Conservation (phyloP, 2,797 vertebrate genomes). For the Hybognathus amarus region DNA sequence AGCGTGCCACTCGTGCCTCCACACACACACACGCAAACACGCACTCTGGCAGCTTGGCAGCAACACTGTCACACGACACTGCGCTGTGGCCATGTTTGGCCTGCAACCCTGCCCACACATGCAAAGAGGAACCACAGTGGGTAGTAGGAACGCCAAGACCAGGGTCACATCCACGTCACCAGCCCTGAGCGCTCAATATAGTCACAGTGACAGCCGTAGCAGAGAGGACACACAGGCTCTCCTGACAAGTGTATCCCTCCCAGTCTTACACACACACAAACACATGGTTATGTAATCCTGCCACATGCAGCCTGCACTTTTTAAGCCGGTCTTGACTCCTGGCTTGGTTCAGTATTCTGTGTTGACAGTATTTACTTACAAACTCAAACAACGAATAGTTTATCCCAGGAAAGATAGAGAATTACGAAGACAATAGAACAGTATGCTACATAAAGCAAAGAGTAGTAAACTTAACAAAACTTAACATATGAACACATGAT, state of each 20-base stretch:
- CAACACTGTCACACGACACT: slow-evolving; percentile 56
- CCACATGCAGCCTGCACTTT: slow-evolving; percentile 43
- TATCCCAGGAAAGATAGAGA: neutral
- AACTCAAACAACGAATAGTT: slow-evolving; percentile 14
- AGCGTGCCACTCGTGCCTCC: slow-evolving; percentile 57
- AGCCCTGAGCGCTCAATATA: slow-evolving; percentile 50
- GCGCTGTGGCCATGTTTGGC: slow-evolving; percentile 56
- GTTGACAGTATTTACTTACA: slow-evolving; percentile 36
- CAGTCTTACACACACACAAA: slow-evolving; percentile 48
- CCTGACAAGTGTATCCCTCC: slow-evolving; percentile 36
- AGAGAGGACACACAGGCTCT: slow-evolving; percentile 50
- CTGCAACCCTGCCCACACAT: slow-evolving; percentile 19
- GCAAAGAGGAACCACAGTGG: slow-evolving; percentile 24
- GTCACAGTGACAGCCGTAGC: slow-evolving; percentile 48
- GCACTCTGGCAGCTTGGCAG: slow-evolving; percentile 53
- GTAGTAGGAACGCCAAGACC: slow-evolving; percentile 32
- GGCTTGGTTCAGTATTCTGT: slow-evolving; percentile 37
- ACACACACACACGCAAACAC: neutral
- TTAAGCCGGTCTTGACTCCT: slow-evolving; percentile 44
- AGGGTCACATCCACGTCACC: slow-evolving; percentile 46
- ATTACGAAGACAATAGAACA: neutral
- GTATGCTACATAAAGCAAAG: neutral
- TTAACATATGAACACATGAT: neutral
- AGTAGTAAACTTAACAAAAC: neutral
- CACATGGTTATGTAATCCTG: slow-evolving; percentile 48